phyloP scores from a whole-genome alignment of 2,113 vertebrate genomes.

The Isurus oxyrinchus region DNA sequence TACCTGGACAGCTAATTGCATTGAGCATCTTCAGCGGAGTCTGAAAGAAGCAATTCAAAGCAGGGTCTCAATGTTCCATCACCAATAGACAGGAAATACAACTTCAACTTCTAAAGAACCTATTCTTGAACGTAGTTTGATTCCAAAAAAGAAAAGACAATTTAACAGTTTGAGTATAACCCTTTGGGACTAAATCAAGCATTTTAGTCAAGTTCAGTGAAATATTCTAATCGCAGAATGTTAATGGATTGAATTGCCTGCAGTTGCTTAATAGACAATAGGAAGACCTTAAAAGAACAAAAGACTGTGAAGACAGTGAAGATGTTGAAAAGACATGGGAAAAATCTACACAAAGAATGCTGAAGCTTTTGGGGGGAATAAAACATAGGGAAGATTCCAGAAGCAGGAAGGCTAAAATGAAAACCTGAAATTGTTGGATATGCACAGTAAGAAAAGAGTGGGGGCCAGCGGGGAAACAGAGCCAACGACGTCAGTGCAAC shows the following conservation, averaged over 20 bases:
- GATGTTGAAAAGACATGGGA: background rate
- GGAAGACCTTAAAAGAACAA: background rate
- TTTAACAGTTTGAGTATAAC: background rate
- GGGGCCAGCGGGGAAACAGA: background rate
- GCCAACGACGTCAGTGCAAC: background rate
- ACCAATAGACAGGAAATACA: background rate
- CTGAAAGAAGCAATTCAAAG: background rate
- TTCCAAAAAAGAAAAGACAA: background rate
- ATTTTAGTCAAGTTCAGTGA: background rate
- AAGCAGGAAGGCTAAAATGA: background rate
- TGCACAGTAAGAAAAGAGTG: background rate
- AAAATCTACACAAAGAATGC: background rate
- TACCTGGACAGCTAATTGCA: background rate
- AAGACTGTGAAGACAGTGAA: background rate
- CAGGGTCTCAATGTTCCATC: background rate
- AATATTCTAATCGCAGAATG: background rate
- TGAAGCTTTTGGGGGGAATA: background rate
- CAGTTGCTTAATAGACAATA: background rate
- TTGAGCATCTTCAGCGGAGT: background rate
- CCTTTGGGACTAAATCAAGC: background rate
- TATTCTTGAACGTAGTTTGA: background rate
- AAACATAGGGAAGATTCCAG: background rate
- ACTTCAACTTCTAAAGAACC: background rate
- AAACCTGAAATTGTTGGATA: background rate
- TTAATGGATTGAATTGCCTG: background rate